phyloP scores from a whole-genome alignment of 1,140 invertebrate genomes.

The Pseudomyrmex sp. region DNA sequence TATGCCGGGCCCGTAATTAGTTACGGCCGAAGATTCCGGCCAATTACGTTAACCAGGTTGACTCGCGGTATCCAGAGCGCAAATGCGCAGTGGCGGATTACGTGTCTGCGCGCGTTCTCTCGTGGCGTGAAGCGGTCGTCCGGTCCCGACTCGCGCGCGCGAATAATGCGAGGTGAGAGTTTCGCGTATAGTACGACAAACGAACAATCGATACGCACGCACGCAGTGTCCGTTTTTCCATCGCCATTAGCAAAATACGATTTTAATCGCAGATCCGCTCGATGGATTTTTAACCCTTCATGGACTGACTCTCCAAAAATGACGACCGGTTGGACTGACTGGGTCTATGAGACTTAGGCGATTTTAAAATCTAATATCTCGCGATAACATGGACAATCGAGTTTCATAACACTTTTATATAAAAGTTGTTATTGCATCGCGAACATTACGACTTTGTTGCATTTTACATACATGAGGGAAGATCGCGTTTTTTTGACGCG shows the following conservation, averaged over 20 bases:
- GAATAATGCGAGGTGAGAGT: conserved; percentile 63
- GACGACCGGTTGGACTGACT: no score
- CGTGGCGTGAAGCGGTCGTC: neutral
- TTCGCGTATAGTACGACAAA: conserved; percentile 40
- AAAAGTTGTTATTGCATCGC: no score
- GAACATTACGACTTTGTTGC: neutral
- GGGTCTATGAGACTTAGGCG: no score
- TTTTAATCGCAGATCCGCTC: neutral
- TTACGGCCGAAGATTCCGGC: conserved; percentile 76
- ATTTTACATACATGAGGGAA: neutral
- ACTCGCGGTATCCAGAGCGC: conserved; percentile 78
- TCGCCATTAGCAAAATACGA: neutral
- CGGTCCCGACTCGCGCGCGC: neutral
- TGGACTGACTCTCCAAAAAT: no score
- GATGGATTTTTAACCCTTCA: neutral
- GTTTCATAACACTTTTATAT: neutral
- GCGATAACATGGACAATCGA: neutral
- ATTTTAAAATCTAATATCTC: neutral
- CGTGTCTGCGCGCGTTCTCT: conserved; percentile 7
- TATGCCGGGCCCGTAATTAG: conserved; percentile 74
- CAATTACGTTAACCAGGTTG: conserved; percentile 79
- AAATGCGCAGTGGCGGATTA: conserved; percentile 65
- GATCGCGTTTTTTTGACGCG: neutral
- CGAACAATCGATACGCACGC: conserved; percentile 21
- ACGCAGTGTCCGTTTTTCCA: neutral